These are phyloP conservation scores for Sinocyclocheilus anshuiensis DNA, from an alignment of 2,113 vertebrate species.

Conservation along the genomic window DNA sequence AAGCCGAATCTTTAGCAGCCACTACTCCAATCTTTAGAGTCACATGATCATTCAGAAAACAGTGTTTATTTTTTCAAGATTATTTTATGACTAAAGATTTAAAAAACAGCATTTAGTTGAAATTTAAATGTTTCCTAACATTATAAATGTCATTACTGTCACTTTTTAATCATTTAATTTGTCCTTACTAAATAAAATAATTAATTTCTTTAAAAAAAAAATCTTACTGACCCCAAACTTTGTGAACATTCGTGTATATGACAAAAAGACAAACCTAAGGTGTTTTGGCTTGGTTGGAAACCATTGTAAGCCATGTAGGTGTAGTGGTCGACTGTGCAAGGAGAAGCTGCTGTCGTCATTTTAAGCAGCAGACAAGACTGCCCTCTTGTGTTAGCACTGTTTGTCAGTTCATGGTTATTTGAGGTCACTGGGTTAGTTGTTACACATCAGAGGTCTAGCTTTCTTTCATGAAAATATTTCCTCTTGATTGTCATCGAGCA, in stretches of 20 bases:
- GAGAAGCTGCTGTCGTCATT: not conserved
- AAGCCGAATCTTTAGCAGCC: not conserved
- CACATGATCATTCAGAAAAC: not conserved
- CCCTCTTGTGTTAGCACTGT: slow-evolving; percentile 72
- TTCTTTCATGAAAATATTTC: not conserved
- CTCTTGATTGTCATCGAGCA: not conserved
- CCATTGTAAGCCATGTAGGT: not conserved
- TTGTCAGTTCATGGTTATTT: slow-evolving; percentile 38
- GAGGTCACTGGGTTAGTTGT: slow-evolving; percentile 26
- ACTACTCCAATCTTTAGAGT: not conserved
- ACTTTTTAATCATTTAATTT: not conserved
- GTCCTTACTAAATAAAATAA: not conserved
- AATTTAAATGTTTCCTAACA: not conserved
- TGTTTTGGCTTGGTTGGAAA: not conserved
- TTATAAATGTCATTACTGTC: not conserved
- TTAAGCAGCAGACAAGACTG: slow-evolving; percentile 67
- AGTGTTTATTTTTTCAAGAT: too few species aligned
- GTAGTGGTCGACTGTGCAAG: not conserved
- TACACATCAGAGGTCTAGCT: not conserved
- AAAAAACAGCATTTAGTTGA: not conserved
- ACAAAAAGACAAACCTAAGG: not conserved
- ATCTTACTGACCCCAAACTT: not conserved
- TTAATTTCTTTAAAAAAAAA: not conserved
- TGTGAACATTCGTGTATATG: not conserved
- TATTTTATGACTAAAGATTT: too few species aligned